phyloP scores from a whole-genome alignment of 2,797 vertebrate genomes.

The Bucorvus abyssinicus region DNA sequence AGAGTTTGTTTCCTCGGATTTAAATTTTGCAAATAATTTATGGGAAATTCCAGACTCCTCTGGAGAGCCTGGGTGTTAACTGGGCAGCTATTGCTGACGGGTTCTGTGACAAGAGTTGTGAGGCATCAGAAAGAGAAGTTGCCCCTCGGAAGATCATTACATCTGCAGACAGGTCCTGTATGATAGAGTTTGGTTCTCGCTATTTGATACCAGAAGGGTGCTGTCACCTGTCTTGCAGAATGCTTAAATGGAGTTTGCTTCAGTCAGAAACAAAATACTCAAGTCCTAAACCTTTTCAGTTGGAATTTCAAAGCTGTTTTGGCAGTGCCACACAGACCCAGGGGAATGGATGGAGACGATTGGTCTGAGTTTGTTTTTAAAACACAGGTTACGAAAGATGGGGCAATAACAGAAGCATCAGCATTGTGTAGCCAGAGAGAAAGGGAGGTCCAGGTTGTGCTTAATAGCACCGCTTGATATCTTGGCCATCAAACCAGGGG shows the following conservation, averaged over 20 bases:
- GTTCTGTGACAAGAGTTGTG: not conserved
- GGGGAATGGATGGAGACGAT: not conserved
- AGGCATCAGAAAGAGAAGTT: not conserved
- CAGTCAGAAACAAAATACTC: not conserved
- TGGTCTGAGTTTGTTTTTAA: not conserved
- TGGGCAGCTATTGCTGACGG: not conserved
- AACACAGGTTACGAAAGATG: accelerated
- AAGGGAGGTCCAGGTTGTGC: not conserved
- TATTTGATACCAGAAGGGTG: not conserved
- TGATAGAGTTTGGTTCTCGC: not conserved
- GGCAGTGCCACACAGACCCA: not conserved
- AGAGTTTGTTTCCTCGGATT: not conserved
- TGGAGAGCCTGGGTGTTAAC: not conserved
- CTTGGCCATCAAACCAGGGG: not conserved
- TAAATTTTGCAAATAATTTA: not conserved
- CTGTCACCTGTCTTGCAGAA: not conserved
- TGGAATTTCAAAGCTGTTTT: not conserved
- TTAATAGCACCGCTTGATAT: not conserved
- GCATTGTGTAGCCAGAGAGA: not conserved
- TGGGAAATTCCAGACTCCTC: not conserved
- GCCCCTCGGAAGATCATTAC: not conserved
- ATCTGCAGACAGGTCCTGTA: not conserved
- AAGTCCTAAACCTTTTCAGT: not conserved
- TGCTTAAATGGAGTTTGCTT: not conserved
- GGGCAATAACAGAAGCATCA: not conserved